These are phyloP conservation scores for Manis pentadactyla DNA, from an alignment of 2,797 vertebrate genomes.

Conservation along the genomic window DNA sequence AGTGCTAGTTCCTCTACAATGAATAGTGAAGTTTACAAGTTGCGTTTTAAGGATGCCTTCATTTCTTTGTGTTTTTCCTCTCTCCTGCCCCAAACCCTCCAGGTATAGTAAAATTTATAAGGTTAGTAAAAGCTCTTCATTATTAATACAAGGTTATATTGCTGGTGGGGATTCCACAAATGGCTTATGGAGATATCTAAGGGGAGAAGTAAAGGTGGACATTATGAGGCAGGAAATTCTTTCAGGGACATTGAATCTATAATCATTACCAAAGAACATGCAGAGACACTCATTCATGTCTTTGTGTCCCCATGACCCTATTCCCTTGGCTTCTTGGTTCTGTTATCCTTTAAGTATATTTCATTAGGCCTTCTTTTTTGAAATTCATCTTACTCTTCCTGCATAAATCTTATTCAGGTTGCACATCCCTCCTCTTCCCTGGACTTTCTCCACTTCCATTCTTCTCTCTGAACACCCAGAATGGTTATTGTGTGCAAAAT, in stretches of 20 bases:
- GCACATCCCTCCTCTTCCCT: not conserved
- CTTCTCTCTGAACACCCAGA: not conserved
- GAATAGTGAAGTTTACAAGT: slow-evolving; percentile 64
- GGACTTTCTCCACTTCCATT: not conserved
- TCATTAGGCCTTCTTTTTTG: not conserved
- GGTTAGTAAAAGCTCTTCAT: slow-evolving; percentile 55
- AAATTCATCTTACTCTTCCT: not conserved
- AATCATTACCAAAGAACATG: not conserved
- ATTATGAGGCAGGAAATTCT: not conserved
- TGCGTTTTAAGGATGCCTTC: not conserved
- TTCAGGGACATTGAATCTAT: slow-evolving; percentile 40
- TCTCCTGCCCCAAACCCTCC: not conserved
- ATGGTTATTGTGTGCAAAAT: not conserved
- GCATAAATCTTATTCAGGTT: not conserved
- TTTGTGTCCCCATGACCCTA: not conserved
- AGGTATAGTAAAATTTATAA: slow-evolving; percentile 51
- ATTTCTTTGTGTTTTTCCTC: slow-evolving; percentile 48
- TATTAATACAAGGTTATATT: slow-evolving; percentile 12
- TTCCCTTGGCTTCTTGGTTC: not conserved
- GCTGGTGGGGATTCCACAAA: not conserved
- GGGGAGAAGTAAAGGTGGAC: not conserved
- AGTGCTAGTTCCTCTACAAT: slow-evolving; percentile 36
- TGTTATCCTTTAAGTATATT: not conserved
- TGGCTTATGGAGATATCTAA: not conserved
- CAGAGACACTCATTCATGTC: not conserved